These are phyloP conservation scores for Parambassis ranga DNA, from an alignment of 2,797 vertebrate genomes.

Conservation along the genomic window DNA sequence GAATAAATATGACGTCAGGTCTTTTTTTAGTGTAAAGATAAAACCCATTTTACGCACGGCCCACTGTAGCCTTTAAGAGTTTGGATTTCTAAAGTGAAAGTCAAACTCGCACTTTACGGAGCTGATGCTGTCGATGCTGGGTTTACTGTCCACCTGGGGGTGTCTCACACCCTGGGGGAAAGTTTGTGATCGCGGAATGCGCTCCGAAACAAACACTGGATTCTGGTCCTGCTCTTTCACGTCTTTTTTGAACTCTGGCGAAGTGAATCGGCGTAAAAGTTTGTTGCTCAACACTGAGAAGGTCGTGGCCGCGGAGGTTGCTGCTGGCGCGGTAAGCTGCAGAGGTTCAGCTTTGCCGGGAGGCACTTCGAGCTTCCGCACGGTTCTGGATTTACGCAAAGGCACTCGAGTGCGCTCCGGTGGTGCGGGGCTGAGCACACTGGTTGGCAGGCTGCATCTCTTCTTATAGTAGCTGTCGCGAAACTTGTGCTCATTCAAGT, in stretches of 20 bases:
- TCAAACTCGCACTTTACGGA: slow-evolving; percentile 82
- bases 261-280: slow-evolving; percentile 76
- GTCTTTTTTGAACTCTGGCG: slow-evolving; percentile 70
- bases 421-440: slow-evolving; percentile 52
- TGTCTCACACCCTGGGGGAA: slow-evolving; percentile 63
- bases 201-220: background rate
- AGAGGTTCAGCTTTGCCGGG: slow-evolving; percentile 4
- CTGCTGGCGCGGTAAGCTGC: background rate
- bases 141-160: slow-evolving; percentile 70
- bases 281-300: slow-evolving; percentile 67
- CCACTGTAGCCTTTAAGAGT: slow-evolving; percentile 10
- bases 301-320: slow-evolving; percentile 16
- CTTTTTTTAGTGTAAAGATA: too few relatives aligned
- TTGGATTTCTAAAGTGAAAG: slow-evolving; percentile 54
- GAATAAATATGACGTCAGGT: too few relatives aligned
- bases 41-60: slow-evolving; percentile 18
- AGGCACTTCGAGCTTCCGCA: slow-evolving; percentile 25
- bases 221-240: slow-evolving; percentile 15
- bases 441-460: slow-evolving; percentile 75
- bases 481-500: slow-evolving; percentile 48
- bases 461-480: slow-evolving; percentile 76
- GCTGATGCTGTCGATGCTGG: slow-evolving; percentile 81
- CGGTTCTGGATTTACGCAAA: slow-evolving; percentile 55
- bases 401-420: slow-evolving; percentile 51
- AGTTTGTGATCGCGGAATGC: slow-evolving; percentile 73